Evolutionary conservation across 2,888 invertebrate species (phyloP), one percentile per base, ranked within the genome.

Genomic region (Eucera pruinosa): DNA sequence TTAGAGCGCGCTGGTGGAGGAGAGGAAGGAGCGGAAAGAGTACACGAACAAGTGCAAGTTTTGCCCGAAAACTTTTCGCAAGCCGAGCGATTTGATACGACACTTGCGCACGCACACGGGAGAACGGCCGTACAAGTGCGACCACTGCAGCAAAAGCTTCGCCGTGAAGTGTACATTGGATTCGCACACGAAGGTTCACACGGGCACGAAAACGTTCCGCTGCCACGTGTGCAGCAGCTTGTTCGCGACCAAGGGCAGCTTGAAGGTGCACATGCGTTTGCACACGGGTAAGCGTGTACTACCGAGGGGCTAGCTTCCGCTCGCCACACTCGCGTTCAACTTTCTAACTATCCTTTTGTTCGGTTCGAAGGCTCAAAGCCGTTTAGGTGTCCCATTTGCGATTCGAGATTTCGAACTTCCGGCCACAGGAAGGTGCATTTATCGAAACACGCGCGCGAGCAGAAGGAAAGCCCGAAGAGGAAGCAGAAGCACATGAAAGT

Each of bases 61-160:
- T 84, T 96, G 96, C 89, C 91, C 93, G 15, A 96, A 95, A 89
- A 93, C 93, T 71, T 96, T 96, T 88, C 94, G 95, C 82, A 96
- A 96, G 87, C 95, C 95, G 0, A 95, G 95, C 64, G 96, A 96
- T 92, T 92, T 95, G 54, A 93, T 94, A 54, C 93, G 95, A 2
- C 96, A 96, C 87, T 92, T 95, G 55, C 92, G 95, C 48, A 95
- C 94, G 4, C 96, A 96, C 88, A 95, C 95, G 0, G 95, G 95
- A 1, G 96, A 96, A 89, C 94, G 94, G 80, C 96, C 96, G 0
- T 96, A 94, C 90, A 93, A 91, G 50, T 94, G 94, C 78, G 90
- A 93, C 45, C 91, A 91, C 80, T 94, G 94, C 81, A 92, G 90
- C 15, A 94, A 94, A 86, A 93, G 92, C 45, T 96, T 96, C 86